phyloP scores from a whole-genome alignment of 2,888 invertebrate species.

The Peribatodes rhomboidaria region DNA sequence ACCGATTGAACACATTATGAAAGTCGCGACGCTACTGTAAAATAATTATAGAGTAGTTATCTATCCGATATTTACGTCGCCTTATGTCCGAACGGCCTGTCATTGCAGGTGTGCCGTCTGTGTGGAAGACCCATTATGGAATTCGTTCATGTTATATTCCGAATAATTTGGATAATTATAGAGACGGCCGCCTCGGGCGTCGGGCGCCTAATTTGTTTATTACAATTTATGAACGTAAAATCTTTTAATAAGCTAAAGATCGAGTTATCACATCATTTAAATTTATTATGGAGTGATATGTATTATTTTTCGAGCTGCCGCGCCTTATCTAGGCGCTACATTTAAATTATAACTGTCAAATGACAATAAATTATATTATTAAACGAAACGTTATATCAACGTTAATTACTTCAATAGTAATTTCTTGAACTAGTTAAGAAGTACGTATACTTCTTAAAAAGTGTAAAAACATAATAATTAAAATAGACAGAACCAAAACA shows the following conservation, averaged over 20 bases:
- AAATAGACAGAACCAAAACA: not conserved
- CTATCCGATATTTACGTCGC: not conserved
- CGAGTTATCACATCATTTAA: conserved; percentile 63
- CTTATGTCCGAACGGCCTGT: not conserved
- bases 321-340: conserved; percentile 16
- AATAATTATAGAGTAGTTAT: too few species aligned
- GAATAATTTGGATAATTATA: conserved; percentile 64
- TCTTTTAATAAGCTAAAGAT: conserved; percentile 58
- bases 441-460: conserved; percentile 1
- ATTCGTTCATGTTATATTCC: conserved; percentile 65
- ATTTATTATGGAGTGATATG: conserved; percentile 47
- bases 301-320: conserved; percentile 25
- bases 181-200: conserved; percentile 43
- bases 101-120: conserved; percentile 42
- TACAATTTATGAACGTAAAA: conserved; percentile 66
- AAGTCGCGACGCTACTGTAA: too few species aligned
- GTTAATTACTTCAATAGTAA: not conserved
- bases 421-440: not conserved
- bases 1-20: too few species aligned
- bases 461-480: conserved; percentile 5
- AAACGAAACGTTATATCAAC: conserved; percentile 20
- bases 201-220: conserved; percentile 65
- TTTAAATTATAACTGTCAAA: conserved; percentile 13
- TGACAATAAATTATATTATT: conserved; percentile 28
- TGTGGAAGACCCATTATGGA: conserved; percentile 59